These are phyloP conservation scores for Achatina immaculata DNA, from an alignment of 1,140 invertebrate genomes.

Conservation along the genomic window DNA sequence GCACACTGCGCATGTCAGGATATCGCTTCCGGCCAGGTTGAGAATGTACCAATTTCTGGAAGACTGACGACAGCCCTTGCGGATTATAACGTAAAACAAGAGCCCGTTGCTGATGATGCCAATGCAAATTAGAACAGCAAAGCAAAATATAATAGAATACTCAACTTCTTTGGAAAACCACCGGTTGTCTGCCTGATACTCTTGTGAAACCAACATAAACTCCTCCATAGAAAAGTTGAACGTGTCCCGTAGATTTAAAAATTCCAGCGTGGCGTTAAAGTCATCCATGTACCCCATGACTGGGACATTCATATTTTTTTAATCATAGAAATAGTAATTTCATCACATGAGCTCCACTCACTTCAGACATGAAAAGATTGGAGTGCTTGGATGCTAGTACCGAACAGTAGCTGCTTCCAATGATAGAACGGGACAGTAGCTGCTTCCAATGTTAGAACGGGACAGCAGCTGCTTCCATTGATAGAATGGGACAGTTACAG, in stretches of 20 bases:
- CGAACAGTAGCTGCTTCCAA: too few relatives aligned
- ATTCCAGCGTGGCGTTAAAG: slow-evolving; percentile 24
- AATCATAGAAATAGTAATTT: too few relatives aligned
- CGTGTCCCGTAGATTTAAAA: slow-evolving; percentile 20
- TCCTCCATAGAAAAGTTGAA: slow-evolving; percentile 45
- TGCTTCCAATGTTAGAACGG: too few relatives aligned
- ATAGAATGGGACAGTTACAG: too few relatives aligned
- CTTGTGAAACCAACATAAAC: slow-evolving; percentile 39
- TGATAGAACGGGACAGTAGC: too few relatives aligned
- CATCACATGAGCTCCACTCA: too few relatives aligned
- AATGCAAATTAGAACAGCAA: slow-evolving; percentile 67
- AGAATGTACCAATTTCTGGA: slow-evolving; percentile 70
- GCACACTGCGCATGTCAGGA: slow-evolving; percentile 64
- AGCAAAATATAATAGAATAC: slow-evolving; percentile 64
- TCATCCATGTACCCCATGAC: not conserved
- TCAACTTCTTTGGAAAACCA: slow-evolving; percentile 46
- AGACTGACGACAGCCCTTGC: slow-evolving; percentile 64
- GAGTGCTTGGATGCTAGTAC: too few relatives aligned
- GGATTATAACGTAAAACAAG: slow-evolving; percentile 68
- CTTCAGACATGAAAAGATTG: too few relatives aligned
- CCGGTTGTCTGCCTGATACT: slow-evolving; percentile 41
- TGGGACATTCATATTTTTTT: too few relatives aligned
- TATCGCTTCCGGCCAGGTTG: slow-evolving; percentile 71
- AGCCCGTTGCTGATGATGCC: slow-evolving; percentile 70
- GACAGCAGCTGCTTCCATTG: too few relatives aligned